These are phyloP conservation scores for Tiaroga cobitis DNA, from an alignment of 2,797 vertebrate species.

Conservation along the genomic window DNA sequence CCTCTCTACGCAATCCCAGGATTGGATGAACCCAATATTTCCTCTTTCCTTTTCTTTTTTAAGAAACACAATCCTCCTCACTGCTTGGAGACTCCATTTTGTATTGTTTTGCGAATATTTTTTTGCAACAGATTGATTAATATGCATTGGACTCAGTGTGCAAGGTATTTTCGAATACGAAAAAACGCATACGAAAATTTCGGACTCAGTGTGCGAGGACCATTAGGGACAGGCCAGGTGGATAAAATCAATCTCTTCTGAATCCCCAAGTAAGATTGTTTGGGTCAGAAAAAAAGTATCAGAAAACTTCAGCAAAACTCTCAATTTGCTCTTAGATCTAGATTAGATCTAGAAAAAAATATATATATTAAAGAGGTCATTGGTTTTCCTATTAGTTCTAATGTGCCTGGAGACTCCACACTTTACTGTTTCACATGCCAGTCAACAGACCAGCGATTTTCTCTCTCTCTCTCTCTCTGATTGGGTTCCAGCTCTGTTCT, in stretches of 20 bases:
- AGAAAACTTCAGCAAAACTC: slow-evolving; percentile 1
- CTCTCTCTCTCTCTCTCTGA: slow-evolving; percentile 50
- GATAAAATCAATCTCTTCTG: neutral
- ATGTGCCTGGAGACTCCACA: slow-evolving; percentile 26
- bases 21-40: too few relatives aligned
- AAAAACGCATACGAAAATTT: neutral
- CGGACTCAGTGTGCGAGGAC: neutral
- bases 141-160: too few relatives aligned
- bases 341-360: neutral
- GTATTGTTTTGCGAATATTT: too few relatives aligned
- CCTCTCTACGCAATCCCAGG: too few relatives aligned
- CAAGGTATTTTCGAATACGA: too few relatives aligned
- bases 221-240: neutral
- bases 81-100: too few relatives aligned
- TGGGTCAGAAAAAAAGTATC: neutral
- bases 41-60: too few relatives aligned
- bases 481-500: slow-evolving; percentile 59
- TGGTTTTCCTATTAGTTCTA: neutral
- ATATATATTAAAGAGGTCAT: neutral
- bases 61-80: too few relatives aligned
- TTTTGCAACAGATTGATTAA: too few relatives aligned
- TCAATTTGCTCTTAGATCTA: neutral
- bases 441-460: slow-evolving; percentile 25
- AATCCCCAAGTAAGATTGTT: neutral
- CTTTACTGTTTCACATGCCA: slow-evolving; percentile 41